Percentiles rank a stretch among this genome's conserved stretches.
Conservation (phyloP, 2,888 invertebrate genomes). For the Lampropteryx suffumata region DNA sequence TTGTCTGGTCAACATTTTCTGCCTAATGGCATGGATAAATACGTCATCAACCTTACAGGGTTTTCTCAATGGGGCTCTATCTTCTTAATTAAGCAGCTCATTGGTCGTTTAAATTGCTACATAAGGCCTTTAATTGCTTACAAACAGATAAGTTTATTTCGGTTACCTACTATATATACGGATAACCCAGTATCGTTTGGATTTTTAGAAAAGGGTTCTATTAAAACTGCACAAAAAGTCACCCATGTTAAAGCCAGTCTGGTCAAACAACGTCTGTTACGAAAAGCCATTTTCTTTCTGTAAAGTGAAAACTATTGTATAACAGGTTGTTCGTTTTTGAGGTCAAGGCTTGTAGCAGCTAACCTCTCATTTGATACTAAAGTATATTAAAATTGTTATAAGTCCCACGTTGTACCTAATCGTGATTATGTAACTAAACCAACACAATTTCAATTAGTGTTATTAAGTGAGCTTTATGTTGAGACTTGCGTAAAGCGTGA, state of each 20-base stretch:
- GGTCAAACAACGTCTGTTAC: slow-evolving; percentile 17
- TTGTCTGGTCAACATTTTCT: slow-evolving; percentile 41
- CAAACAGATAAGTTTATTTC: too few relatives aligned
- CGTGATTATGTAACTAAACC: too few relatives aligned
- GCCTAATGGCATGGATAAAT: slow-evolving; percentile 37
- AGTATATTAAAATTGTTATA: too few relatives aligned
- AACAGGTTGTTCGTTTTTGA: slow-evolving; percentile 21
- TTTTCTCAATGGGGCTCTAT: slow-evolving; percentile 3
- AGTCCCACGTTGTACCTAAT: too few relatives aligned
- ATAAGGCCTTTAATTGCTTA: too few relatives aligned
- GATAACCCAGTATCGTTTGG: too few relatives aligned
- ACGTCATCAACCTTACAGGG: slow-evolving; percentile 23
- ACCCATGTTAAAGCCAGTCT: slow-evolving; percentile 4
- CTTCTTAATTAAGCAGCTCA: slow-evolving; percentile 4
- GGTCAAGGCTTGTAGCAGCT: slow-evolving; percentile 10
- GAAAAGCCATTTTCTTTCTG: slow-evolving; percentile 19
- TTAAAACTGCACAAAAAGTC: not conserved
- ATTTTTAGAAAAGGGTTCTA: too few relatives aligned
- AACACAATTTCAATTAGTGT: too few relatives aligned
- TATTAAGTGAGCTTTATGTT: too few relatives aligned
- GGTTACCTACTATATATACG: too few relatives aligned
- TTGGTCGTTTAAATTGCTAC: not conserved
- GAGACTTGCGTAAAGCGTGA: too few relatives aligned
- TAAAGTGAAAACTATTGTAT: slow-evolving; percentile 24
- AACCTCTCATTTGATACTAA: not conserved